Evolutionary conservation across 2,888 invertebrate genomes (phyloP).

Genomic region (Catocala nupta): DNA sequence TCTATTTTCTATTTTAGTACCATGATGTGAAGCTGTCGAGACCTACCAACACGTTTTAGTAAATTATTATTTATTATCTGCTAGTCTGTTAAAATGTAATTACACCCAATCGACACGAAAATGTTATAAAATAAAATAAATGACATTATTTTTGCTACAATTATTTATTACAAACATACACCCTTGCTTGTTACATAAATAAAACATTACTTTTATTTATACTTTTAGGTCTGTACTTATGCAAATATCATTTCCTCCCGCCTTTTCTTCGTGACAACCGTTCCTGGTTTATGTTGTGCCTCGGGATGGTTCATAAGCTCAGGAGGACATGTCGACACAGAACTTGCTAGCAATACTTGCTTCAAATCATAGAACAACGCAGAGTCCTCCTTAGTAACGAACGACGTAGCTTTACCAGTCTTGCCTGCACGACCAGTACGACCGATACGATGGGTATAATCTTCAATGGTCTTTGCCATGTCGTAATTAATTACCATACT

Average conservation of each 20-base stretch:
- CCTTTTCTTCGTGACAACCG: slow-evolving; percentile 97
- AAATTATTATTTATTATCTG: slow-evolving; percentile 46
- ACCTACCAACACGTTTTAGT: slow-evolving; percentile 37
- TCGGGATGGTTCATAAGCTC: slow-evolving; percentile 99
- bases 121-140: slow-evolving; percentile 54
- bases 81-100: slow-evolving; percentile 41
- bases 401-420: slow-evolving; percentile 97
- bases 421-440: slow-evolving; percentile 99
- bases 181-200: slow-evolving; percentile 13
- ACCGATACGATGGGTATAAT: slow-evolving; percentile 99
- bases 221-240: slow-evolving; percentile 72
- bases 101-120: slow-evolving; percentile 32
- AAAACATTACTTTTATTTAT: slow-evolving; percentile 42
- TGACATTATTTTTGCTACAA: slow-evolving; percentile 55
- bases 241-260: slow-evolving; percentile 98
- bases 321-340: slow-evolving; percentile 97
- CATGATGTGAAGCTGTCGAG: slow-evolving; percentile 38
- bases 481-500: slow-evolving; percentile 99
- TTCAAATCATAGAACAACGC: slow-evolving; percentile 98
- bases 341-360: slow-evolving; percentile 95
- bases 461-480: slow-evolving; percentile 99
- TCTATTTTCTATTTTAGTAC: slow-evolving; percentile 52
- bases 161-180: slow-evolving; percentile 36
- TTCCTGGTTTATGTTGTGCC: slow-evolving; percentile 98
- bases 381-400: slow-evolving; percentile 99